phyloP scores from a whole-genome alignment of 2,113 vertebrate genomes.

The Tragelaphus buxtoni region DNA sequence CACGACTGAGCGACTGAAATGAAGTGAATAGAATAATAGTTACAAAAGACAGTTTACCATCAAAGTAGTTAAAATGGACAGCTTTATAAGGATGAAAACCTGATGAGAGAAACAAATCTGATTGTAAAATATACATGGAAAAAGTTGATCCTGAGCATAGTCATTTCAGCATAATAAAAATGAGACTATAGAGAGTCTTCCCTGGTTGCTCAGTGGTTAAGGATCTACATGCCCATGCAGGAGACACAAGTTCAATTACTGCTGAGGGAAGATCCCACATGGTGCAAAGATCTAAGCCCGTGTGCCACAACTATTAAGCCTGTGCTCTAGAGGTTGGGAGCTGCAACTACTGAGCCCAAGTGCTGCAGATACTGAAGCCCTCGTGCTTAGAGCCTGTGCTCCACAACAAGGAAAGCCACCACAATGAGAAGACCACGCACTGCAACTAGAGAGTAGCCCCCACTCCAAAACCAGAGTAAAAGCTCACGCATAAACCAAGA shows the following conservation, averaged over 20 bases:
- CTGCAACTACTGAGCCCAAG: background rate
- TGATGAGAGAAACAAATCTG: background rate
- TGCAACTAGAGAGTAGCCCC: background rate
- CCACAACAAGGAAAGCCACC: background rate
- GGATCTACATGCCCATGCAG: background rate
- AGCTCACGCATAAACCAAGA: background rate
- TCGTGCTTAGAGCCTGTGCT: background rate
- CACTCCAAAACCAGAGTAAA: background rate
- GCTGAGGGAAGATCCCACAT: background rate
- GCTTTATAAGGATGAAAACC: background rate
- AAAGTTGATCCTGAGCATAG: background rate
- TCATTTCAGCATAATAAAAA: constrained; percentile 17
- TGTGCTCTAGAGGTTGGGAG: background rate
- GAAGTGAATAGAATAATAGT: background rate
- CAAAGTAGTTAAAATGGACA: background rate
- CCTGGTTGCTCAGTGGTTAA: background rate
- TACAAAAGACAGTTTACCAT: background rate
- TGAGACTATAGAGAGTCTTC: background rate
- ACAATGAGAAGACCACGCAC: background rate
- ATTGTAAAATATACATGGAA: background rate
- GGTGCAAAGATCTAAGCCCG: background rate
- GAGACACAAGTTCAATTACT: background rate
- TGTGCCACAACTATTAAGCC: background rate
- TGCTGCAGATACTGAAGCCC: background rate
- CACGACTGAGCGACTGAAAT: background rate